These are phyloP conservation scores for Monochamus saltuarius DNA, from an alignment of 1,140 invertebrate genomes.

Conservation along the genomic window DNA sequence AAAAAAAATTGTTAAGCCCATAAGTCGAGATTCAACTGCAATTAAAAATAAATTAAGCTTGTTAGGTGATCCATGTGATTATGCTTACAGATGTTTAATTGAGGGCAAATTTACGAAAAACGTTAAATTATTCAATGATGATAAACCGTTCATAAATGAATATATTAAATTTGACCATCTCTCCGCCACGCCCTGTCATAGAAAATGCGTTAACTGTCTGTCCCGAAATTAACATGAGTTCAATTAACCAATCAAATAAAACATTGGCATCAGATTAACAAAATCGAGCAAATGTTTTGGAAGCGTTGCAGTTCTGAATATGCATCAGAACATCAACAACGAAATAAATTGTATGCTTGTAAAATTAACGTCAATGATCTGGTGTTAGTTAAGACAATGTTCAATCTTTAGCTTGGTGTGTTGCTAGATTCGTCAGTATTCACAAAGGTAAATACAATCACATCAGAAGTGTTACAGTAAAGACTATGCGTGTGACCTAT, in stretches of 20 bases:
- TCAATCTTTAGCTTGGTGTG: neutral
- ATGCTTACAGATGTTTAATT: no score
- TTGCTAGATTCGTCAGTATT: neutral
- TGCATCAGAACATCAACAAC: constrained; percentile 33
- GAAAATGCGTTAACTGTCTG: constrained; percentile 25
- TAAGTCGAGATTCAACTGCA: no score
- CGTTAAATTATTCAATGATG: neutral
- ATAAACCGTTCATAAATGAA: neutral
- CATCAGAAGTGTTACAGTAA: no score
- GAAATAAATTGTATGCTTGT: constrained; percentile 32
- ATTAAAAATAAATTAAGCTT: no score
- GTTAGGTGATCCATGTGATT: no score
- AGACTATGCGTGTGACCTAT: no score
- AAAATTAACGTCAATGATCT: neutral
- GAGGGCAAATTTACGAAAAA: neutral
- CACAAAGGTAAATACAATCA: neutral
- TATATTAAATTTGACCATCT: neutral
- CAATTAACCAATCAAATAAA: constrained; percentile 13
- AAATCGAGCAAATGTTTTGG: constrained; percentile 36
- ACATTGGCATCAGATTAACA: constrained; percentile 34
- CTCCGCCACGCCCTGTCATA: constrained; percentile 41
- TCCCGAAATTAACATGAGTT: constrained; percentile 18
- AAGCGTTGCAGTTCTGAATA: constrained; percentile 38
- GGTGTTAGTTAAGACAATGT: neutral
- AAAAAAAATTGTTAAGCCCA: no score